phyloP scores from a whole-genome alignment of 2,797 vertebrate species.

The Chaenodraco wilsoni region DNA sequence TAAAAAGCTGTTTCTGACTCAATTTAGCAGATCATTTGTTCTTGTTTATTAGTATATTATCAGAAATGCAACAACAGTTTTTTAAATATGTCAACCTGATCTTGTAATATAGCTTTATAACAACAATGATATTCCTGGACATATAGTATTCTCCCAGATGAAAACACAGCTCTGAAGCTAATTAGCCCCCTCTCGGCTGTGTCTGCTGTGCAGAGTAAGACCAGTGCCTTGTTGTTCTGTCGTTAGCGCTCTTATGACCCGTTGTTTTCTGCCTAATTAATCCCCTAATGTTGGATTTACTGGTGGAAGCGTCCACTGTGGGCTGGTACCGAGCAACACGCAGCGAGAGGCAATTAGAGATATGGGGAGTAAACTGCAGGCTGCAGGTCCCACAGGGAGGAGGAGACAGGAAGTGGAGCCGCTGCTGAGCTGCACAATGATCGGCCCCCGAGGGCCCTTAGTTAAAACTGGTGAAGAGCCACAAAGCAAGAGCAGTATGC shows the following conservation, averaged over 20 bases:
- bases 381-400: conserved; percentile 60
- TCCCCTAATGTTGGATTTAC: conserved; percentile 84
- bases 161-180: conserved; percentile 63
- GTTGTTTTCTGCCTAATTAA: conserved; percentile 86
- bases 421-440: conserved; percentile 41
- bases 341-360: conserved; percentile 76
- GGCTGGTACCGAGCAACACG: conserved; percentile 57
- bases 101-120: conserved; percentile 14
- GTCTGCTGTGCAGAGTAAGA: conserved; percentile 73
- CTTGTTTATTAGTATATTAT: background rate
- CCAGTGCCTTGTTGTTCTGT: conserved; percentile 80
- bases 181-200: conserved; percentile 62
- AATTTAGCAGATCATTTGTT: too few relatives aligned
- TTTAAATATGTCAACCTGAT: conserved; percentile 15
- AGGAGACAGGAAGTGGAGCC: conserved; percentile 45
- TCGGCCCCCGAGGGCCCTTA: conserved; percentile 32
- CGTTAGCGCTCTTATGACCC: conserved; percentile 81
- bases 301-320: conserved; percentile 74
- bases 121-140: conserved; percentile 23
- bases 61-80: background rate
- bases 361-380: conserved; percentile 69
- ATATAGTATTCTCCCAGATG: conserved; percentile 41
- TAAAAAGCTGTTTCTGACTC: background rate
- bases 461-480: conserved; percentile 34
- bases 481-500: conserved; percentile 24